Percentiles rank a stretch among this genome's conserved stretches.
Conservation (phyloP, 1,140 invertebrate species). For the Belonocnema kinseyi region DNA sequence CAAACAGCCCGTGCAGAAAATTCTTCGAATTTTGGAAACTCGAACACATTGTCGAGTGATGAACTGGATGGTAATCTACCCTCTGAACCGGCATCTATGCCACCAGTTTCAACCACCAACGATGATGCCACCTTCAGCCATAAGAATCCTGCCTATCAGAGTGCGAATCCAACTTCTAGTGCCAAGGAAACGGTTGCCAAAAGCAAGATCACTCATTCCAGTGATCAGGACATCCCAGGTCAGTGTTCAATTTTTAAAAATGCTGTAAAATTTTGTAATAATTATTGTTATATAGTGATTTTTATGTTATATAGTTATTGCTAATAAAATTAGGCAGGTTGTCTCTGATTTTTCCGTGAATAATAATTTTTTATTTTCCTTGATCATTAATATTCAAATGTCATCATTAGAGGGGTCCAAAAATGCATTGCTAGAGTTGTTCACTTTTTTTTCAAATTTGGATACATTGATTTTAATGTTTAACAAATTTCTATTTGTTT, state of each 20-base stretch:
- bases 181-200: conserved; percentile 58
- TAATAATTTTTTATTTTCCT: too few species aligned
- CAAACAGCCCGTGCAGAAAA: conserved; percentile 44
- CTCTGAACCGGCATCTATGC: conserved; percentile 77
- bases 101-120: conserved; percentile 70
- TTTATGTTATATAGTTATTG: too few species aligned
- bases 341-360: too few species aligned
- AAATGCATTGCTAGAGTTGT: too few species aligned
- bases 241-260: conserved; percentile 20
- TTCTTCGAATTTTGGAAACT: conserved; percentile 43
- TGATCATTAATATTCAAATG: too few species aligned
- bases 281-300: too few species aligned
- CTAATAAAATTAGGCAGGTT: too few species aligned
- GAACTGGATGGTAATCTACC: conserved; percentile 69
- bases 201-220: conserved; percentile 65
- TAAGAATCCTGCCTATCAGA: conserved; percentile 84
- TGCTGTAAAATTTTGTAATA: neutral
- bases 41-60: conserved; percentile 48
- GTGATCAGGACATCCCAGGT: conserved; percentile 74
- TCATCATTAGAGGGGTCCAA: too few species aligned
- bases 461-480: too few species aligned
- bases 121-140: conserved; percentile 79
- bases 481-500: too few species aligned
- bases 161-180: conserved; percentile 79
- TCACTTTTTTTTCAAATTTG: too few species aligned